Base-by-base conservation (phyloP, 1,140 invertebrate species). In the Hycleus phaleratus region DNA sequence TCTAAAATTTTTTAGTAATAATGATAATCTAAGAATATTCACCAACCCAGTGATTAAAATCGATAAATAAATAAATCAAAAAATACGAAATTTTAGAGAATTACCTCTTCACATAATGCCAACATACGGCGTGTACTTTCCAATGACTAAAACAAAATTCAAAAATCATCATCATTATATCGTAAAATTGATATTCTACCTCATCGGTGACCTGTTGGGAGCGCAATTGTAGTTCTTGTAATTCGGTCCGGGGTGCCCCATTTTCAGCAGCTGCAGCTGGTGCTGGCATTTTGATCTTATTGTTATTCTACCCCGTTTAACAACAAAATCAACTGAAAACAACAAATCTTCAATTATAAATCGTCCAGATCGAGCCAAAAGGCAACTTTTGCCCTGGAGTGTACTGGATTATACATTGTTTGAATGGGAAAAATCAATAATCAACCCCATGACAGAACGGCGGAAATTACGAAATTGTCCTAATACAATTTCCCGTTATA, bases 61-160 rank as follows among this genome's bases (percentile, higher is more conserved):
- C 26, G n/a, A 46, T 26, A 18, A 49, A 12, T 49, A 4, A 49
- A 49, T 49, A 18, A 10, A 32, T 32, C 32, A 32, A 7, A 7
- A 32, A 32, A 32, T 32, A 32, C 4, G 7, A 32, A 32, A 3
- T 18, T 18, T 18, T 32, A 32, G n/a, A 63, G 62, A 81, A 85
- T 88, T 83, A 97, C 93, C 91, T 98, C 95, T 78, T 97, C 95
- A 76, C 93, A 96, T 75, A 97, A 80, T 58, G 85, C 79, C 77
- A 97, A 81, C 95, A 98, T 98, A 72, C 94, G 90, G 69, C 95
- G 82, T 25, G 95, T 98, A 68, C 91, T 93, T 77, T 98, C 95
- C 82, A 98, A 75, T 18, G 95, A 97, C 93, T 96, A 91, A 69
- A 64, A 55, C 40, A 65, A 44, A 50, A 50, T 24, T 38, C 58